Evolutionary conservation across 2,113 vertebrate species (phyloP), one percentile per base, ranked within the genome.

Genomic region (Trinectes maculatus): DNA sequence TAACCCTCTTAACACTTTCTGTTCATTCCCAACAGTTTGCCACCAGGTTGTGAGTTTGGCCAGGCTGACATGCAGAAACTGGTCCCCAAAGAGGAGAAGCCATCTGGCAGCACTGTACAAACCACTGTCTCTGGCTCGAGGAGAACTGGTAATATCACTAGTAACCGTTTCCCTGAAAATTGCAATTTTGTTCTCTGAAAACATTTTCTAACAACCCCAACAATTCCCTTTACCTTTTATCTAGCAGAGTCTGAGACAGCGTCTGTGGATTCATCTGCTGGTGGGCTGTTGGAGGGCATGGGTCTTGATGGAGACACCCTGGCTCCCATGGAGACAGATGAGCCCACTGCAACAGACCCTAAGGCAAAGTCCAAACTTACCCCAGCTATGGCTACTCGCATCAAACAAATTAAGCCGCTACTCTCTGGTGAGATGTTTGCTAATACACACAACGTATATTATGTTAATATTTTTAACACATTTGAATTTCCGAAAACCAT

Each of bases 1-100:
- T 53, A 31, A 15, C 16, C 8, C 16, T 48, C 10, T 66, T 37
- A 33, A 56, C 18, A 19, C 28, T 0, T 69, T 12, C 74, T 3
- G 2, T 10, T 25, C 72, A 2, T 60, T 19, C 34, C 8, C 16
- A 53, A 74, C 83, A 98, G 96, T 84, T 90, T 98, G 80, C 96
- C 96, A 71, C 90, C 94, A 69, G 95, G 96, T 44, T 98, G 96
- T 83, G 96, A 98, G 85, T 98, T 98, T 90, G 96, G 96, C 44
- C 96, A 98, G 82, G 94, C 94, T 0, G 96, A 98, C 88, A 98
- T 98, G 96, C 96, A 96, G 88, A 98, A 98, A 85, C 90, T 97
- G 51, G 94, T 97, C 43, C 96, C 96, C 74, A 98, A 97, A 86
- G 96, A 98, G 68, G 96, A 98, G 77, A 96, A 96, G 80, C 89